phyloP scores from a whole-genome alignment of 2,797 vertebrate genomes.

The Pangasius mekongensis region DNA sequence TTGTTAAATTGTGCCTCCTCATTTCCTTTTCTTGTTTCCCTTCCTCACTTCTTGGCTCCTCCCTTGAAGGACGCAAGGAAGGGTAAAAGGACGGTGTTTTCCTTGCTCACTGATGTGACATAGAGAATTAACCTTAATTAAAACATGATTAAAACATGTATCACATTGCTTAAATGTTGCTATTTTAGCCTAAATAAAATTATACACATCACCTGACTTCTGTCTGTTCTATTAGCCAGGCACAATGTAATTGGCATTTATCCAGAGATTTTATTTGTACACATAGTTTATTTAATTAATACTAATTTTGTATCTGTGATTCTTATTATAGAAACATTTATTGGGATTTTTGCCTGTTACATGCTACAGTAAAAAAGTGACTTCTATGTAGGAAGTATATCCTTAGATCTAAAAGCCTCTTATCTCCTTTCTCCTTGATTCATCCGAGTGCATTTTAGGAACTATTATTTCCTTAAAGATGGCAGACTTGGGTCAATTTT shows the following conservation, averaged over 20 bases:
- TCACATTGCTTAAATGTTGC: background rate
- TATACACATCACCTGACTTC: background rate
- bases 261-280: background rate
- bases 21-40: constrained; percentile 4
- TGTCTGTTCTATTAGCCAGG: background rate
- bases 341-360: background rate
- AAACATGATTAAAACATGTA: background rate
- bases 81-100: background rate
- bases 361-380: background rate
- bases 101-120: background rate
- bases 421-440: background rate
- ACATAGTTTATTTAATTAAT: background rate
- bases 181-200: background rate
- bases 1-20: background rate
- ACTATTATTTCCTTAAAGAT: background rate
- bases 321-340: background rate
- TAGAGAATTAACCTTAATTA: background rate
- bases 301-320: background rate
- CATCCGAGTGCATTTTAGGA: background rate
- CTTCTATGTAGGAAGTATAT: background rate
- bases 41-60: background rate
- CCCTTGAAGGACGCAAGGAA: background rate
- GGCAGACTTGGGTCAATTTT: background rate
- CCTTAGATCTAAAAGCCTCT: background rate
- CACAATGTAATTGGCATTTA: background rate